phyloP scores from a whole-genome alignment of 2,797 vertebrate genomes.

The Pristis pectinata region DNA sequence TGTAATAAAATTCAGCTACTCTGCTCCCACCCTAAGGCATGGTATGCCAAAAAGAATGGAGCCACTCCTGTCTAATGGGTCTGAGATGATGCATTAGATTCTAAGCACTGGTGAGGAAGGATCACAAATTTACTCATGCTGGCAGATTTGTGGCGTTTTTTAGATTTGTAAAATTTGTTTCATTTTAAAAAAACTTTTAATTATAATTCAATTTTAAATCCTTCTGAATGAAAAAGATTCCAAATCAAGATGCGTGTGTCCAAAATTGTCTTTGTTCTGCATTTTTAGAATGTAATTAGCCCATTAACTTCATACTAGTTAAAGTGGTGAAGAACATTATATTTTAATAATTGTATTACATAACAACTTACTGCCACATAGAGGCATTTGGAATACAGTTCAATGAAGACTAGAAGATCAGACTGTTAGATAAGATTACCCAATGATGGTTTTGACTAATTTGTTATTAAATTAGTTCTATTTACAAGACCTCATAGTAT shows the following conservation, averaged over 20 bases:
- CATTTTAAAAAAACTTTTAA: background rate
- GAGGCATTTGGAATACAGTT: background rate
- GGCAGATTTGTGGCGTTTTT: background rate
- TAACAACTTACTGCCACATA: background rate
- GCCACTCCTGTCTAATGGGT: background rate
- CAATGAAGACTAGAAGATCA: background rate
- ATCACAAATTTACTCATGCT: too few relatives aligned
- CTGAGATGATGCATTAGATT: background rate
- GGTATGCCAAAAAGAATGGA: background rate
- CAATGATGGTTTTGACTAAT: background rate
- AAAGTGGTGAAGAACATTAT: background rate
- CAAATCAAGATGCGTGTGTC: too few relatives aligned
- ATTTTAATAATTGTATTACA: background rate
- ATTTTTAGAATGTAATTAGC: background rate
- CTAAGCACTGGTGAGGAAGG: too few relatives aligned
- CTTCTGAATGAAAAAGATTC: background rate
- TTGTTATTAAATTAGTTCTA: conserved; percentile 7
- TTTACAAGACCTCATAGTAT: background rate
- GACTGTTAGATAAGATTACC: background rate
- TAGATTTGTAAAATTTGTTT: background rate
- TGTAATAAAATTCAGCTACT: background rate
- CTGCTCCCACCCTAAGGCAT: background rate
- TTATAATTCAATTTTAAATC: background rate
- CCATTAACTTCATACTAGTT: background rate
- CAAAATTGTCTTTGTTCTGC: background rate